Evolutionary conservation across 2,888 invertebrate genomes (phyloP), one percentile per base, ranked within the genome.

Genomic region (Lottia scabra): DNA sequence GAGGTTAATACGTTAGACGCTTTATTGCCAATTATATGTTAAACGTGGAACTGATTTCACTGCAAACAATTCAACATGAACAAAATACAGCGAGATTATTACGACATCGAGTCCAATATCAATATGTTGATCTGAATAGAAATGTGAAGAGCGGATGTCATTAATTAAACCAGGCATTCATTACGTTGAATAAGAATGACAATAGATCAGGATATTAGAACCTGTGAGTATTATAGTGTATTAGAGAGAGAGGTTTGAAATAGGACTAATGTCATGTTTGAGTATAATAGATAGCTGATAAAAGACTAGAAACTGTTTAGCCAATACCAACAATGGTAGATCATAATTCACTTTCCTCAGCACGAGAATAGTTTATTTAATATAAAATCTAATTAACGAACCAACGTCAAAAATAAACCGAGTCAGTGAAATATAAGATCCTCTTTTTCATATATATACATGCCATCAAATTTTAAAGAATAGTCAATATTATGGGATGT

Each of bases 121-220:
- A 56, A 56, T 56, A 56, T 56, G 56, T 56, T 23, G 19, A 3
- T 8, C 19, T 56, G 19, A 56, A 56, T 23, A 4, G 56, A 56
- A 12, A 19, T 23, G 19, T 56, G 19, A 56, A 56, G 56, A 56
- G 56, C 19, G 19, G 23, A 23, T 19, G 56, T 2, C 56, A 56
- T 56, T 56, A 56, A 56, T 56, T 56, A 56, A 56, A 23, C 19
- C 10, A 23, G 23, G 56, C 56, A 56, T 56, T 56, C 56, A 56
- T 19, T 56, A 12, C 19, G 56, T 56, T 56, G 19, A 23, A 56
- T 23, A 56, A 23, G 56, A 56, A 56, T 56, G 23, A 56, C 56
- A 56, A 56, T 56, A 56, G 19, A 56, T 23, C 56, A 56, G 56
- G 56, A 56, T 56, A 56, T 56, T 56, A 56, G 19, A 56, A 19